Base-by-base conservation (phyloP, 2,888 invertebrate species). In the Rhorus exstirpatorius region DNA sequence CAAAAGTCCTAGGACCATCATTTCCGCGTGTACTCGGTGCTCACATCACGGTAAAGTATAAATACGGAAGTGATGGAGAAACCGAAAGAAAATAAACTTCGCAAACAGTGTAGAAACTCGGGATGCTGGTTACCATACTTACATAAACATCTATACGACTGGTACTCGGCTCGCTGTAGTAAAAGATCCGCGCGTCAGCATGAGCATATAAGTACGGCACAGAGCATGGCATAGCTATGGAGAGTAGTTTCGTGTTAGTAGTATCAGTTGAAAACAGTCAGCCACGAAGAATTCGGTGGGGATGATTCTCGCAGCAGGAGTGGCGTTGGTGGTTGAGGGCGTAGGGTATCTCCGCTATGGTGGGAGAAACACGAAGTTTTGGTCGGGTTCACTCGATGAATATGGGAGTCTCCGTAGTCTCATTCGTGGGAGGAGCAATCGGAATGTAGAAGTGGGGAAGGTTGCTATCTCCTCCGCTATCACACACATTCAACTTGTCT, bases 111-210 rank as follows among this genome's bases (percentile, higher is more conserved):
- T 46, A 49, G 75, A 68, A 70, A 60, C 53, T 53, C 44, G 77
- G 46, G n/a, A 24, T 77, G 80, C 51, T 49, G 31, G 44, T 60
- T 53, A 74, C 8, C 35, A 58, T 67, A 26, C 49, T 26, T 41
- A 63, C 17, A 41, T 26, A 44, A 53, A 51, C 21, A 38, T 31
- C 2, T 19, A 44, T 24, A 21, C 31, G 31, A 67, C 63, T 67
- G 53, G 51, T 51, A 74, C 63, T 63, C 55, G 74, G 55, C 51
- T 68, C 71, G 75, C 76, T 76, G 82, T 75, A 44, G 82, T 71
- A 63, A 74, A 68, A 76, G 83, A 68, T 78, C 81, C 26, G 49
- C 74, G 70, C 70, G 81, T 78, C 78, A 70, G 74, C 74, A 68
- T 74, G 58, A 74, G 44, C 49, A 75, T 75, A 77, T 35, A 78